Base-by-base conservation (phyloP, 2,113 vertebrate genomes). In the Urocitellus parryii region DNA sequence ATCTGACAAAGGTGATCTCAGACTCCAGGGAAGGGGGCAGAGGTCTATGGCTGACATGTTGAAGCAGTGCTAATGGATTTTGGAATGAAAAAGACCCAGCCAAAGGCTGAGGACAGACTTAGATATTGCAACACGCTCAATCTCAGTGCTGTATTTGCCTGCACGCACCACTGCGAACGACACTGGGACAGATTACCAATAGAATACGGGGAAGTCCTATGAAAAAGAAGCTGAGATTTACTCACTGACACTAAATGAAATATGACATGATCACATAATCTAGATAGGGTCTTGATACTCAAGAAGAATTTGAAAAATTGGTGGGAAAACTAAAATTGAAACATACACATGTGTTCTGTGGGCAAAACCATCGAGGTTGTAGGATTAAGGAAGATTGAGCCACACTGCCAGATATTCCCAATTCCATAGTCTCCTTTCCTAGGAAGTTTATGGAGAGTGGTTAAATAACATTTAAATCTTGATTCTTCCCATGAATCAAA, bases 1-100 rank as follows among this genome's bases (percentile, higher is more conserved):
- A 76, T 13, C 39, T 16, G 18, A 22, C 7, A 29, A 27, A 76
- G 27, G 53, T 58, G 58, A 58, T 81, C 53, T 58, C 99, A 8
- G 99, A 98, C 13, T 98, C 99, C 4, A 97, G 98, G 93, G 98
- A 97, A 99, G 6, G 98, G 20, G 7, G 20, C 20, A 5, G 22
- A 58, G 22, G 56, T 98, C 98, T 99, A 84, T 98, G 13, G 4
- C 98, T 98, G 99, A 99, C 99, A 99, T 99, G 99, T 88, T 99
- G 98, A 99, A 24, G 22, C 48, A 53, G 37, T 86, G 4, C 10
- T 37, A 56, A 25, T 45, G 37, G 24, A 37, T 53, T 72, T 37
- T 70, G 24, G 18, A 86, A 1, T 27, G 34, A 48, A 39, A 53
- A 86, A 37, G 22, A 86, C 14, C 84, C 84, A 86, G 27, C 22